Conservation (phyloP, 1,140 invertebrate species). For the Augochlora pura region DNA sequence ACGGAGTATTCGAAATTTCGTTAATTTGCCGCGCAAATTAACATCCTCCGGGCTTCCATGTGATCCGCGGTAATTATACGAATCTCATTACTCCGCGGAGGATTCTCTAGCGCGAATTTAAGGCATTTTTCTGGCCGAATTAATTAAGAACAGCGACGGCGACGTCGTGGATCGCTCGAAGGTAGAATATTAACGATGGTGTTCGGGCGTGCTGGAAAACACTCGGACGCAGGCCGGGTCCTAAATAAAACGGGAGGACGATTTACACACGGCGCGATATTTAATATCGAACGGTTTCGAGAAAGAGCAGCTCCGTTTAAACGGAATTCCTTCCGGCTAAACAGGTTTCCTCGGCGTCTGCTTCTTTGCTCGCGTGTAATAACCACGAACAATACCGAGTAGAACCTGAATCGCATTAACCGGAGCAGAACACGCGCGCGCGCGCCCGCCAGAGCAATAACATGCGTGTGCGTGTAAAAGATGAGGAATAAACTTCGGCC, state of each 20-base stretch:
- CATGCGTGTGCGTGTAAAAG: background rate
- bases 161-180: background rate
- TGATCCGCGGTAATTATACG: background rate
- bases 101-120: background rate
- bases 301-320: conserved; percentile 7
- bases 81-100: background rate
- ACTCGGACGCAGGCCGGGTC: background rate
- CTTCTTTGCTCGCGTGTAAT: conserved; percentile 3
- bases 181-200: background rate
- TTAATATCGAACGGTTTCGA: conserved; percentile 5
- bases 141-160: background rate
- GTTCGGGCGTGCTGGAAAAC: background rate
- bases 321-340: conserved; percentile 14
- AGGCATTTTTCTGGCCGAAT: background rate
- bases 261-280: background rate
- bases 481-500: background rate
- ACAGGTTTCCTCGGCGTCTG: conserved; percentile 1
- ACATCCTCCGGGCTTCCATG: background rate
- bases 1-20: no score
- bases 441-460: background rate
- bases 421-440: background rate
- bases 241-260: background rate
- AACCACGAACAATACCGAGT: conserved; percentile 6
- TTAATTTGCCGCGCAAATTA: background rate
- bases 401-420: background rate